These are phyloP conservation scores for Thecophora atra DNA, from an alignment of 2,888 invertebrate genomes.

Conservation along the genomic window DNA sequence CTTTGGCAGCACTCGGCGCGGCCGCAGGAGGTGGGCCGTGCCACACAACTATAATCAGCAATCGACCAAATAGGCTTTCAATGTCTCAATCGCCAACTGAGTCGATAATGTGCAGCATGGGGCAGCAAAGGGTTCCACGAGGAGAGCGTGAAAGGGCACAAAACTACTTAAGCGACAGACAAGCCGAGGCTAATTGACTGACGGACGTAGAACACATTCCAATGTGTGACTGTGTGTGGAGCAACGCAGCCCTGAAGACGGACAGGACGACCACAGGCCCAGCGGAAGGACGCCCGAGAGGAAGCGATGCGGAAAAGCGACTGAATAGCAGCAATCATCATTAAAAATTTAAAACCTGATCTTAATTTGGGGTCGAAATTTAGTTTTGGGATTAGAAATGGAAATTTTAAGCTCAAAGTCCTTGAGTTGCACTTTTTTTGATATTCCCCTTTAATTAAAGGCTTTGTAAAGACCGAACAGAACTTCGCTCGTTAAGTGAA, in stretches of 20 bases:
- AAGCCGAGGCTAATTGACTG: not conserved
- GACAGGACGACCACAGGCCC: too few species aligned
- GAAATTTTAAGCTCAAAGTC: too few species aligned
- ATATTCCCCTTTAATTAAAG: too few species aligned
- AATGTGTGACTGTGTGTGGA: not conserved
- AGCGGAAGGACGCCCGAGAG: too few species aligned
- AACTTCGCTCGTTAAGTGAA: not conserved
- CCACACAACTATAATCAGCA: constrained; percentile 29
- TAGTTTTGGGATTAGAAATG: too few species aligned
- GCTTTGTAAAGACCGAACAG: too few species aligned
- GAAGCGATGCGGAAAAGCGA: too few species aligned
- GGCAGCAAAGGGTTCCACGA: not conserved
- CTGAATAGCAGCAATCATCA: too few species aligned
- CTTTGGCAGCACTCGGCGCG: constrained; percentile 1
- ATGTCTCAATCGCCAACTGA: constrained; percentile 33
- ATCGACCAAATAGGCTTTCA: constrained; percentile 32
- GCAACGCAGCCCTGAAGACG: too few species aligned
- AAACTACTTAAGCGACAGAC: not conserved
- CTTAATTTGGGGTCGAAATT: too few species aligned
- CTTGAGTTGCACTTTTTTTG: too few species aligned
- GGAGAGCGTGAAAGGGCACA: not conserved
- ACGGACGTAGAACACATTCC: not conserved
- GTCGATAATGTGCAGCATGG: constrained; percentile 5
- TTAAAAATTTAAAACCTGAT: too few species aligned
- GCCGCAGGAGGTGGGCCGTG: not conserved